These are phyloP conservation scores for Meriones psammophilus DNA, from an alignment of 2,797 vertebrate species.

Conservation along the genomic window DNA sequence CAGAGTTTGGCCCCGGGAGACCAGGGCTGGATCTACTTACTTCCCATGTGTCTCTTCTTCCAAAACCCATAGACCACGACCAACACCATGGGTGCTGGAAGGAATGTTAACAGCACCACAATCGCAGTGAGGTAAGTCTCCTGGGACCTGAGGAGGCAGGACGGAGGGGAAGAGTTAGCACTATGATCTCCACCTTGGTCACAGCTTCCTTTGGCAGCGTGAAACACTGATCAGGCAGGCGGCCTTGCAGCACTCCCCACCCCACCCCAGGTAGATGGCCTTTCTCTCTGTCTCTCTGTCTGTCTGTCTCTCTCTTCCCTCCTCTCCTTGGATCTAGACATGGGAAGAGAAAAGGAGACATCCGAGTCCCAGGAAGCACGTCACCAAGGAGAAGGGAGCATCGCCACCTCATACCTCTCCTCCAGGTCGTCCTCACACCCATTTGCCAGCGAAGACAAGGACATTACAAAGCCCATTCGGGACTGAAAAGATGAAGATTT, in stretches of 20 bases:
- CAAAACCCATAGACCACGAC: conserved; percentile 66
- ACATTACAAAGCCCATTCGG: not conserved
- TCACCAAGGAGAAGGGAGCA: not conserved
- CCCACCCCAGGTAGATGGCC: not conserved
- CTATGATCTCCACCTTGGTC: not conserved
- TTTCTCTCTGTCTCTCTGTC: not conserved
- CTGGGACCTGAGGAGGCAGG: conserved; percentile 32
- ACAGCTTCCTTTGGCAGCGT: fast-evolving
- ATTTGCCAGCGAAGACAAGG: not conserved
- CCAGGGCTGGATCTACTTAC: conserved; percentile 63
- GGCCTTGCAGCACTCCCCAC: not conserved
- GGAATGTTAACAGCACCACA: not conserved
- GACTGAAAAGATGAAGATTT: not conserved
- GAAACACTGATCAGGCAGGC: not conserved
- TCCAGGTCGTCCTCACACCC: not conserved
- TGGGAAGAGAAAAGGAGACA: not conserved
- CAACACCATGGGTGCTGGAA: not conserved
- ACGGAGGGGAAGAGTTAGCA: not conserved
- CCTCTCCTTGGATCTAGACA: not conserved
- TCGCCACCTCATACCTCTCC: not conserved
- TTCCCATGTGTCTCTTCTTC: conserved; percentile 79
- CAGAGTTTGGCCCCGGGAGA: not conserved
- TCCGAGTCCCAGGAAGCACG: not conserved
- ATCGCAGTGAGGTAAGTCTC: not conserved
- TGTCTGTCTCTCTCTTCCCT: no score